These are phyloP conservation scores for Drosophila punjabiensis DNA, from an alignment of 1,140 invertebrate genomes.

Conservation along the genomic window DNA sequence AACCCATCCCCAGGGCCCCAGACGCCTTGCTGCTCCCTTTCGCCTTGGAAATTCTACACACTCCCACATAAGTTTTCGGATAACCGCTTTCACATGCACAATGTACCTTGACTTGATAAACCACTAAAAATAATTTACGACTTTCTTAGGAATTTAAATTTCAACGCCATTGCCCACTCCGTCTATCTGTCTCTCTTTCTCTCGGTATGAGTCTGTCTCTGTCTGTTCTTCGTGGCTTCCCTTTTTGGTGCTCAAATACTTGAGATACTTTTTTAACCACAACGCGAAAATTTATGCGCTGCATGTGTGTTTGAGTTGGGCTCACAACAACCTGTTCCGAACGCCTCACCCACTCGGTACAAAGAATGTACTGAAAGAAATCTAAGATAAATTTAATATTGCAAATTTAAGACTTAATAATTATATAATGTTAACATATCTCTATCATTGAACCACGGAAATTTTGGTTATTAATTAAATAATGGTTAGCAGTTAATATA, in stretches of 20 bases:
- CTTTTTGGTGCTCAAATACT: constrained; percentile 56
- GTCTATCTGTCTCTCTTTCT: constrained; percentile 7
- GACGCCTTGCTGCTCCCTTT: constrained; percentile 6
- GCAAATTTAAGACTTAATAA: background rate
- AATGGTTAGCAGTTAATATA: no score
- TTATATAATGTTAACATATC: no score
- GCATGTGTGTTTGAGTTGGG: constrained; percentile 55
- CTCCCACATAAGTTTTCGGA: constrained; percentile 43
- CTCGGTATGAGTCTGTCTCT: background rate
- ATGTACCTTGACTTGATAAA: constrained; percentile 73
- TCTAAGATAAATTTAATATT: background rate
- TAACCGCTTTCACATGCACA: constrained; percentile 53
- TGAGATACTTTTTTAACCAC: constrained; percentile 66
- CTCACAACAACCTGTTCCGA: constrained; percentile 73
- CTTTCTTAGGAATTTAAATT: constrained; percentile 81
- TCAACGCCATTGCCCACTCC: constrained; percentile 62
- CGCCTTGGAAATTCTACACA: constrained; percentile 5
- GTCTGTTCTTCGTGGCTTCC: constrained; percentile 1
- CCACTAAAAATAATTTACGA: constrained; percentile 84
- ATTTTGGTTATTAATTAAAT: no score
- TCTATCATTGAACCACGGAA: no score
- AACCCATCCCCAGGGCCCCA: constrained; percentile 21
- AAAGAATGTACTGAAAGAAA: constrained; percentile 19
- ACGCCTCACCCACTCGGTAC: constrained; percentile 37
- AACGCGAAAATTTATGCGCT: constrained; percentile 71